Evolutionary conservation across 2,797 vertebrate species (phyloP).

Genomic region (Monodelphis domestica): DNA sequence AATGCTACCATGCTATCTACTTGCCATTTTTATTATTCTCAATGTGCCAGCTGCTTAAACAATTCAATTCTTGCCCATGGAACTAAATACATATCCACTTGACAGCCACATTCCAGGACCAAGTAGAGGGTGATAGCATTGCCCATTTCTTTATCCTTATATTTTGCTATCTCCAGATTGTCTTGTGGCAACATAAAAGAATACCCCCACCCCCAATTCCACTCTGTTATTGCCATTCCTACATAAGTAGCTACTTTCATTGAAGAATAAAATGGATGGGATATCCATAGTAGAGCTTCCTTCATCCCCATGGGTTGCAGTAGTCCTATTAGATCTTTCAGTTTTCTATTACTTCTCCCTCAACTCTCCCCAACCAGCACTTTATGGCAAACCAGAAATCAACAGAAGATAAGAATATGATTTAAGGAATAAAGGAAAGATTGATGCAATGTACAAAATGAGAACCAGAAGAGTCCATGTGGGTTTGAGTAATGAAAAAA

Average conservation of each 20-base stretch:
- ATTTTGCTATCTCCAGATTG: neutral
- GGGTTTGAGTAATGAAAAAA: neutral
- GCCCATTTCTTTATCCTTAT: neutral
- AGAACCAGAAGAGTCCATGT: neutral
- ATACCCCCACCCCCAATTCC: neutral
- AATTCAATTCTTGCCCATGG: neutral
- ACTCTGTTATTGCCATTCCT: neutral
- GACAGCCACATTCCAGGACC: neutral
- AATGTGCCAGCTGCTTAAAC: neutral
- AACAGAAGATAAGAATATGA: neutral
- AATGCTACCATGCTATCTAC: neutral
- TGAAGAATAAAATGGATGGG: neutral
- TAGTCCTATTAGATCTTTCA: constrained; percentile 48
- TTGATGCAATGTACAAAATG: neutral
- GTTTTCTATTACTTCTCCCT: neutral
- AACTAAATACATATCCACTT: neutral
- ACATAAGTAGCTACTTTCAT: neutral
- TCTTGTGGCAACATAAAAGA: neutral
- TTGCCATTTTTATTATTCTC: neutral
- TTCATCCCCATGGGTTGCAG: constrained; percentile 66
- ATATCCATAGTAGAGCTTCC: neutral
- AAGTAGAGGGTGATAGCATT: neutral
- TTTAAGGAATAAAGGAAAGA: constrained; percentile 3
- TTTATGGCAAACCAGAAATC: neutral
- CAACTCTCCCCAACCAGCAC: neutral